These are phyloP conservation scores for Trichacis sp. DNA, from an alignment of 2,888 invertebrate genomes.

Conservation along the genomic window DNA sequence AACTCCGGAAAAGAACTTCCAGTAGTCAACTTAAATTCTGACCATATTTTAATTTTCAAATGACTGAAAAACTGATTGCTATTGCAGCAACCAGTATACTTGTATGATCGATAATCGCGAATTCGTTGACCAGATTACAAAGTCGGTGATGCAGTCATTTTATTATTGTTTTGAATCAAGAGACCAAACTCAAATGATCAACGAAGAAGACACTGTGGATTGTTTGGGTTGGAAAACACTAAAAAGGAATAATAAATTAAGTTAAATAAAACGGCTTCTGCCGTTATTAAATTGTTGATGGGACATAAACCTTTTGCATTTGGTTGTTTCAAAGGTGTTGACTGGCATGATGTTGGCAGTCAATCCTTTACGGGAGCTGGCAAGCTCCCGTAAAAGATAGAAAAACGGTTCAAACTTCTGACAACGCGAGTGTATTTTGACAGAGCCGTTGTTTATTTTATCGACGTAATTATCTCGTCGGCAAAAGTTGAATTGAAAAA, in stretches of 20 bases:
- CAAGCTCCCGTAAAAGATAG: too few relatives aligned
- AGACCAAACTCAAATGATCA: too few relatives aligned
- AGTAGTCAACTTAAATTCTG: too few relatives aligned
- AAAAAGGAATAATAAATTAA: constrained; percentile 54
- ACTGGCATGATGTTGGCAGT: constrained; percentile 41
- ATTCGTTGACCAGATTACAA: too few relatives aligned
- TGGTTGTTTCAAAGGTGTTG: constrained; percentile 59
- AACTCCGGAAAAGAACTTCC: too few relatives aligned
- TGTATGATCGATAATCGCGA: too few relatives aligned
- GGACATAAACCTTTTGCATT: constrained; percentile 64
- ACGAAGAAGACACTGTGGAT: constrained; percentile 12
- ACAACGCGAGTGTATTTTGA: neutral
- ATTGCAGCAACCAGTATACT: too few relatives aligned
- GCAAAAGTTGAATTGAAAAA: neutral
- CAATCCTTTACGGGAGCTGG: too few relatives aligned
- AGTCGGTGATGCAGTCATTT: too few relatives aligned
- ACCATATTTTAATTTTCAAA: too few relatives aligned
- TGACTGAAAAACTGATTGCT: too few relatives aligned
- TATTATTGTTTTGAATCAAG: too few relatives aligned
- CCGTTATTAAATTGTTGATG: constrained; percentile 54
- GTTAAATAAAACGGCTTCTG: constrained; percentile 67
- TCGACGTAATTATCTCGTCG: neutral
- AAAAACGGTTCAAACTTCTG: neutral
- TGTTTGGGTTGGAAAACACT: constrained; percentile 22
- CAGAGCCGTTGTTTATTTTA: neutral